Evolutionary conservation across 2,888 invertebrate species (phyloP).

Genomic region (Ceriagrion tenellum): DNA sequence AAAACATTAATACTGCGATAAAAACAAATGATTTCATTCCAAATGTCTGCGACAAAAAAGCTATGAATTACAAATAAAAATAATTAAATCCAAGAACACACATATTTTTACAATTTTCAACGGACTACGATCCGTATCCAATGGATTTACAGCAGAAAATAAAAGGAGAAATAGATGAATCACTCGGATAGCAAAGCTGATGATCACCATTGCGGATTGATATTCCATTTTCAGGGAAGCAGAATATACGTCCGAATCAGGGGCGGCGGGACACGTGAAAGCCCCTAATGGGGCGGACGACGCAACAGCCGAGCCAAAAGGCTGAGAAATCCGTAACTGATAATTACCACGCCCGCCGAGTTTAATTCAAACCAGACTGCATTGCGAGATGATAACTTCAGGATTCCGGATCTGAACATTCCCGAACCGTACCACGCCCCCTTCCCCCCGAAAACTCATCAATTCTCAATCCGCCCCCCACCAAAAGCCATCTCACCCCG

Average conservation of each 20-base stretch:
- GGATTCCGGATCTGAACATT: slow-evolving; percentile 43
- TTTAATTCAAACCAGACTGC: slow-evolving; percentile 64
- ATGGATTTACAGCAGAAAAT: not conserved
- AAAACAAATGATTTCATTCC: no score
- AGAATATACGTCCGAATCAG: slow-evolving; percentile 47
- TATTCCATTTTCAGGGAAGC: not conserved
- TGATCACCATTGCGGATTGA: slow-evolving; percentile 40
- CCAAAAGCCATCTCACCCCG: not conserved
- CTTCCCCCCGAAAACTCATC: slow-evolving; percentile 39
- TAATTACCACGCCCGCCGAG: slow-evolving; percentile 58
- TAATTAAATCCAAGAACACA: no score
- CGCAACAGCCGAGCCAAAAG: slow-evolving; percentile 45
- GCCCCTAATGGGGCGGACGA: slow-evolving; percentile 14
- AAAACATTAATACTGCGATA: no score
- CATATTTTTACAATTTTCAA: not conserved
- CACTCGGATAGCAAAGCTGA: slow-evolving; percentile 28
- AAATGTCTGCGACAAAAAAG: no score
- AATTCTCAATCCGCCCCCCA: slow-evolving; percentile 13
- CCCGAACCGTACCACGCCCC: not conserved
- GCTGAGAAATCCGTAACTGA: slow-evolving; percentile 58
- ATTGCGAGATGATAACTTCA: slow-evolving; percentile 59
- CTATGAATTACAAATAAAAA: no score
- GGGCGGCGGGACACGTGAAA: not conserved
- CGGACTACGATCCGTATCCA: not conserved
- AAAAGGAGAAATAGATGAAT: not conserved